Evolutionary conservation across 2,888 invertebrate genomes (phyloP).

Genomic region (Orchestes rusci): DNA sequence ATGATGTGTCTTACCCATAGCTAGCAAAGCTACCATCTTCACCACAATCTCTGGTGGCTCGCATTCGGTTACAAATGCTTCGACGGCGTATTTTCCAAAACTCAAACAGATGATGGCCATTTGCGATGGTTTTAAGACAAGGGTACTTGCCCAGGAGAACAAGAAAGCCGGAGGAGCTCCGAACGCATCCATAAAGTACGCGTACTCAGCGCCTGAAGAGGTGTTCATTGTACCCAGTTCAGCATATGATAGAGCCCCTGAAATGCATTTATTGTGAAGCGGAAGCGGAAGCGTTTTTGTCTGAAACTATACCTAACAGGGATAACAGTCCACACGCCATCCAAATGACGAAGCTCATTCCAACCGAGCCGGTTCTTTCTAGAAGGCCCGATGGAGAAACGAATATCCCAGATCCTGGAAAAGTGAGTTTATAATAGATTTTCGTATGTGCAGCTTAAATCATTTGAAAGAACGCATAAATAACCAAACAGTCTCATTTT

Average conservation of each 20-base stretch:
- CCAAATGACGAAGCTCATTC: constrained; percentile 93
- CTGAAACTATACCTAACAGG: constrained; percentile 68
- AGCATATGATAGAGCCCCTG: constrained; percentile 88
- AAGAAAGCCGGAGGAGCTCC: constrained; percentile 87
- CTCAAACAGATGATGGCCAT: constrained; percentile 91
- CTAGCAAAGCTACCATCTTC: constrained; percentile 81
- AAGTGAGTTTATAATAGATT: background rate
- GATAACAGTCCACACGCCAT: constrained; percentile 88
- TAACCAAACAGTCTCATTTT: too few species aligned
- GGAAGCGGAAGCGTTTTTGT: too few species aligned
- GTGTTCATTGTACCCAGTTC: constrained; percentile 95
- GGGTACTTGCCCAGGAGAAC: constrained; percentile 89
- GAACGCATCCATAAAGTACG: constrained; percentile 93
- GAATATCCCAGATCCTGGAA: constrained; percentile 93
- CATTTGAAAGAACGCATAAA: too few species aligned
- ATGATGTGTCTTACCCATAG: too few species aligned
- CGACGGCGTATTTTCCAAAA: constrained; percentile 89
- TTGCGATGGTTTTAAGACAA: constrained; percentile 88
- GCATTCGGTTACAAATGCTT: constrained; percentile 81
- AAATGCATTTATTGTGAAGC: constrained; percentile 28
- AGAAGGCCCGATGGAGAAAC: constrained; percentile 95
- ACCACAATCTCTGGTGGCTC: constrained; percentile 76
- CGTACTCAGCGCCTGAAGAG: constrained; percentile 91
- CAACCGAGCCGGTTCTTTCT: constrained; percentile 86
- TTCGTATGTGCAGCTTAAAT: too few species aligned